A percentile compares a stretch with the other conserved stretches of the same genome.
These are phyloP conservation scores for Onchidella celtica DNA, from an alignment of 2,888 invertebrate species.

Conservation along the genomic window DNA sequence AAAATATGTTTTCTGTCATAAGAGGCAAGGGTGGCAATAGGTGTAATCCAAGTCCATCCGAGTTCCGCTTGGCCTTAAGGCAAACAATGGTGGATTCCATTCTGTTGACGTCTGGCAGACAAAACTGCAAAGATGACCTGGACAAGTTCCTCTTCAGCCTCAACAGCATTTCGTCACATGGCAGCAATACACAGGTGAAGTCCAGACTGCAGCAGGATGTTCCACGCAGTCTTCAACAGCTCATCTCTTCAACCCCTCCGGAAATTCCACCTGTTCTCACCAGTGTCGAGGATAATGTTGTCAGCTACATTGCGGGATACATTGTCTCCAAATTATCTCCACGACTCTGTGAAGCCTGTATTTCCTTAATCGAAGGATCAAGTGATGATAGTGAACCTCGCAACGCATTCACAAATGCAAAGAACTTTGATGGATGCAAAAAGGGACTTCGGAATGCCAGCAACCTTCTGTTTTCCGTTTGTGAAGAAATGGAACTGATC, in stretches of 20 bases:
- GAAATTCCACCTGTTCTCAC: neutral
- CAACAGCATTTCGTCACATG: neutral
- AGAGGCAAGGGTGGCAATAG: neutral
- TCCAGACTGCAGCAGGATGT: neutral
- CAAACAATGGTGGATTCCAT: constrained; percentile 30
- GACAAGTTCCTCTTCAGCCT: neutral
- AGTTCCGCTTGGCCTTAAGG: neutral
- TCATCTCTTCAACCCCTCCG: neutral
- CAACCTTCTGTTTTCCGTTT: neutral
- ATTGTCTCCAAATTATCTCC: neutral
- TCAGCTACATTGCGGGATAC: neutral
- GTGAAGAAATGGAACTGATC: neutral
- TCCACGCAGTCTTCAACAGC: neutral
- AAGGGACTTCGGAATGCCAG: neutral
- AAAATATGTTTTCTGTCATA: constrained; percentile 18
- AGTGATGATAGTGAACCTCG: neutral
- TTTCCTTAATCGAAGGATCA: neutral
- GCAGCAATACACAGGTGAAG: neutral
- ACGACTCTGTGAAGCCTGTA: neutral
- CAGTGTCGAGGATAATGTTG: neutral
- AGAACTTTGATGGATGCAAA: neutral
- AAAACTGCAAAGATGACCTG: constrained; percentile 7
- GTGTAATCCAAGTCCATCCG: neutral
- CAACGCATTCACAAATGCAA: neutral
- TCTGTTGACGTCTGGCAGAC: neutral